Evolutionary conservation across 2,113 vertebrate genomes (phyloP).

Genomic region (Eubucco bourcierii): DNA sequence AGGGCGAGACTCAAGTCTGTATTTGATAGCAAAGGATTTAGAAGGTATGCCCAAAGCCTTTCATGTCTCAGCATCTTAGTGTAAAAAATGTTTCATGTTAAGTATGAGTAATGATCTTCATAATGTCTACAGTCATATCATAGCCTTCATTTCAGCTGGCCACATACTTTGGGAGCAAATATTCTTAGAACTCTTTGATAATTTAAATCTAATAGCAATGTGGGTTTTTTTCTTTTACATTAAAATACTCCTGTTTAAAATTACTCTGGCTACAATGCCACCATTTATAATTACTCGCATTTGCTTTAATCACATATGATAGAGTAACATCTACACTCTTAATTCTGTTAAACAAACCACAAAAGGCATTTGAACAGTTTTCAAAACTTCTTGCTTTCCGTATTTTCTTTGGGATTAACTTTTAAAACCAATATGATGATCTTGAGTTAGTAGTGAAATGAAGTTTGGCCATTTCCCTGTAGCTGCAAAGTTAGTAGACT

Average conservation of each 20-base stretch:
- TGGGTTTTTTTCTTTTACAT: not conserved
- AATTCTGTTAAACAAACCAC: not conserved
- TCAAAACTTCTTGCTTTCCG: not conserved
- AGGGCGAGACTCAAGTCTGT: not conserved
- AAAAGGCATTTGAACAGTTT: not conserved
- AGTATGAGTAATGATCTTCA: not conserved
- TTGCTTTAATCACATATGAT: not conserved
- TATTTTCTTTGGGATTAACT: not conserved
- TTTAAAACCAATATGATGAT: not conserved
- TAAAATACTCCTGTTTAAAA: not conserved
- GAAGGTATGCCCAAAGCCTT: not conserved
- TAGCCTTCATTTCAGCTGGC: not conserved
- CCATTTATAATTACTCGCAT: not conserved
- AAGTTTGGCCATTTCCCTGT: not conserved
- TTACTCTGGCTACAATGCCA: not conserved
- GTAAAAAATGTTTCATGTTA: not conserved
- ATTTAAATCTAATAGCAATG: not conserved
- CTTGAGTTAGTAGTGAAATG: constrained; percentile 8
- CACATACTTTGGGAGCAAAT: not conserved
- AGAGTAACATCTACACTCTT: not conserved
- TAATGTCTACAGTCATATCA: not conserved
- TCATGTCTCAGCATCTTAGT: not conserved
- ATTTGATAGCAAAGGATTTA: not conserved
- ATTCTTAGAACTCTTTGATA: not conserved
- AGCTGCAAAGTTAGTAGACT: constrained; percentile 29